These are phyloP conservation scores for Scaptodrosophila latifasciaeformis DNA, from an alignment of 2,888 invertebrate genomes.

Conservation along the genomic window DNA sequence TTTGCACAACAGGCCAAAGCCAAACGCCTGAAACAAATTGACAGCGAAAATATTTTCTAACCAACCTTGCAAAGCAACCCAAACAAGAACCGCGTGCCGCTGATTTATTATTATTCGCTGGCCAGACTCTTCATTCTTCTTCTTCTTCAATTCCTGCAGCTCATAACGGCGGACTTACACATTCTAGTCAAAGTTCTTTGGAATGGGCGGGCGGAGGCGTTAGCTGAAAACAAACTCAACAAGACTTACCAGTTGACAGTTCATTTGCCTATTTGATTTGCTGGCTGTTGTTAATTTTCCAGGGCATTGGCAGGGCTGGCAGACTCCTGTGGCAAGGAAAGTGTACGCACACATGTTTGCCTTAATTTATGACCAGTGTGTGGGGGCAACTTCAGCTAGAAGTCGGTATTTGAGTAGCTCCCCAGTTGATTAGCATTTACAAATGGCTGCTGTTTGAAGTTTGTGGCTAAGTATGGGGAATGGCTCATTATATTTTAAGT, in stretches of 20 bases:
- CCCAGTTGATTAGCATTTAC: conserved; percentile 62
- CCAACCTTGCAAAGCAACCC: conserved; percentile 1
- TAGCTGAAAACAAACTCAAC: conserved; percentile 2
- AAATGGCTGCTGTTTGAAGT: conserved; percentile 40
- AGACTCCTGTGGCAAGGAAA: neutral
- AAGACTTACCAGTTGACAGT: conserved; percentile 58
- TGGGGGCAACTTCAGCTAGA: conserved; percentile 10
- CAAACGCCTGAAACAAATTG: conserved; percentile 39
- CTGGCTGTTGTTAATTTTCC: conserved; percentile 9
- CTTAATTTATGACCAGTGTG: conserved; percentile 42
- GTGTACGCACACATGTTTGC: conserved; percentile 17
- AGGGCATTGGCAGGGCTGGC: neutral
- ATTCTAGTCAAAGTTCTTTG: too few species aligned
- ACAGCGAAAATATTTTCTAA: conserved; percentile 58
- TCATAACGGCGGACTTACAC: too few species aligned
- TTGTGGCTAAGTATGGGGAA: conserved; percentile 16
- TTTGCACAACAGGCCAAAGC: conserved; percentile 13
- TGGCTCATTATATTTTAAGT: conserved; percentile 46
- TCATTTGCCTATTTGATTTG: conserved; percentile 58
- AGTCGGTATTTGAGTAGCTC: conserved; percentile 29
- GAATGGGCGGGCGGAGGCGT: too few species aligned
- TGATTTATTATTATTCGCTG: conserved; percentile 37
- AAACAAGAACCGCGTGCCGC: conserved; percentile 12
- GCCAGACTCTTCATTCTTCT: conserved; percentile 7
- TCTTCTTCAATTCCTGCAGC: too few species aligned